Base-by-base conservation (phyloP, 2,797 vertebrate species). In the Scleropages formosus region DNA sequence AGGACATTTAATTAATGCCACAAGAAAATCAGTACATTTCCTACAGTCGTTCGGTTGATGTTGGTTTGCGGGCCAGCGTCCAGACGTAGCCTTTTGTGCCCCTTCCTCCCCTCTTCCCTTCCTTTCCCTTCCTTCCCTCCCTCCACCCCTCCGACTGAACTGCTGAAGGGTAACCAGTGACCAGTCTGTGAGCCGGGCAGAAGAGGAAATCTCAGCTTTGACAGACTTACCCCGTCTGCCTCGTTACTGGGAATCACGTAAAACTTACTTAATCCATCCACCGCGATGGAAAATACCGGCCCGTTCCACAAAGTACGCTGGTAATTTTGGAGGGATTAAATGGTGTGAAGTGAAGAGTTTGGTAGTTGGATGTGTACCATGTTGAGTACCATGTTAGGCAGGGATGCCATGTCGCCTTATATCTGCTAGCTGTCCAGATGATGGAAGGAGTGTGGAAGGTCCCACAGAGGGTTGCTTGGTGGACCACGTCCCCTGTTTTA, bases 1-100 rank as follows among this genome's bases (percentile, higher is more conserved):
- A 89, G 92, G 92, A 93, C 93, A 93, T 89, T 89, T 72, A 87
- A 86, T 90, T 87, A 88, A 89, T 85, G 83, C 87, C 82, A 85
- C 80, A 77, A 89, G 81, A 79, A 84, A 88, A 86, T 88, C 81
- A 80, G 85, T 90, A 81, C 81, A 83, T 90, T 91, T 91, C 86
- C 88, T 90, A 88, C 86, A 86, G 84, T 73, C 63, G 66, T 87
- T 86, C n/a, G n/a, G n/a, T n/a, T n/a, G n/a, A n/a, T 81, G 88
- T 88, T 86, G 88, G 87, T 86, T 85, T 83, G 78, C 79, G 85
- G 89, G 86, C 78, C 58, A 12, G 49, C 66, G 44, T 84, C 86
- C 86, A 89, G 81, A 78, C 86, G 77, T 66, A 22, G n/a, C 18
- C 18, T 10, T 63, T 58, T 58, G 10, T 74, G 4, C n/a, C 8